Conservation (phyloP, 2,888 invertebrate genomes). For the Seira sanloemensis region DNA sequence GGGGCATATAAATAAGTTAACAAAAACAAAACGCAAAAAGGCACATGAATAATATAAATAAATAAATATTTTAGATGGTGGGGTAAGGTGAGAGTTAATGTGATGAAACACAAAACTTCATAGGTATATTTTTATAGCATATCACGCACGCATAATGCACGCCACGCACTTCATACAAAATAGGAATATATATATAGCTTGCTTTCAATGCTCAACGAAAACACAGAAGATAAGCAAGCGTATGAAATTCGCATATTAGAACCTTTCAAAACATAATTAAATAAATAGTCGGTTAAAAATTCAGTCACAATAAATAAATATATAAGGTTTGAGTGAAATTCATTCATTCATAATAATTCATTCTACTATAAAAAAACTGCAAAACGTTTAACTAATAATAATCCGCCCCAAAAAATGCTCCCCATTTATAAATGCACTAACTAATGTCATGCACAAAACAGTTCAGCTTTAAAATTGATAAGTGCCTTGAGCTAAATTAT, state of each 20-base stretch:
- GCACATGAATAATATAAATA: constrained; percentile 36
- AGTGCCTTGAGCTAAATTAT: background rate
- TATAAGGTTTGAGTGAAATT: constrained; percentile 23
- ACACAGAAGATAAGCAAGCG: constrained; percentile 50
- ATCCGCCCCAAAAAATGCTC: background rate
- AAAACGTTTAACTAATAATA: background rate
- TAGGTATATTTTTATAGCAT: too few relatives aligned
- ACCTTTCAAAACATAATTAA: constrained; percentile 34
- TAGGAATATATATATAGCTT: constrained; percentile 46
- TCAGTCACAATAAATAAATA: constrained; percentile 41
- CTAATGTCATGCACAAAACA: background rate
- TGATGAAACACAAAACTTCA: constrained; percentile 5
- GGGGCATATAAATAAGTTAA: constrained; percentile 26
- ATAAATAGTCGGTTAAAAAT: constrained; percentile 20
- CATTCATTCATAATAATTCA: constrained; percentile 6
- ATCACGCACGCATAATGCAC: constrained; percentile 44
- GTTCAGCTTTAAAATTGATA: background rate
- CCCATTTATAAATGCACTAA: background rate
- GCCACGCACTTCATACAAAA: constrained; percentile 25
- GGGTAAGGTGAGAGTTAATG: constrained; percentile 19
- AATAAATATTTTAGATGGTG: constrained; percentile 32
- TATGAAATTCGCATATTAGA: constrained; percentile 32
- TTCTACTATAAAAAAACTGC: background rate
- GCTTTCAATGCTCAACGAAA: constrained; percentile 38
- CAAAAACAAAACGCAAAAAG: constrained; percentile 50